These are phyloP conservation scores for Glareola pratincola DNA, from an alignment of 2,113 vertebrate genomes.

Conservation along the genomic window DNA sequence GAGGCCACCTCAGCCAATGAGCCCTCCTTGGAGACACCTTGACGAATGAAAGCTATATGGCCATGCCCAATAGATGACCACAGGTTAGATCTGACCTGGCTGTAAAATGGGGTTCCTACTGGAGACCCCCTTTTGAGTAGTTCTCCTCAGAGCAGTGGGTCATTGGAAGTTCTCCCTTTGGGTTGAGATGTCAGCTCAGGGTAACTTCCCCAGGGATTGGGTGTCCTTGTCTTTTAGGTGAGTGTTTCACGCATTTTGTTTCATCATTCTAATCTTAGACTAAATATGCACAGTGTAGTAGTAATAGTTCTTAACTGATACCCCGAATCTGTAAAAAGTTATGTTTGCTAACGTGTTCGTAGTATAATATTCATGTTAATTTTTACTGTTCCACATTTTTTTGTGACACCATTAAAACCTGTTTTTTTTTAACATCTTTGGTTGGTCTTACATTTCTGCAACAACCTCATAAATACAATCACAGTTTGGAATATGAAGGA, in stretches of 20 bases:
- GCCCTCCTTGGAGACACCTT: background rate
- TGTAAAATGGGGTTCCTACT: background rate
- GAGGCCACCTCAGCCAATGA: background rate
- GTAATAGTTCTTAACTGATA: background rate
- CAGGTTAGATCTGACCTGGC: background rate
- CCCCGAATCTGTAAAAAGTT: background rate
- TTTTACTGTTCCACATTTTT: background rate
- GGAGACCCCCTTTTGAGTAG: background rate
- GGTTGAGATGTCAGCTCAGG: background rate
- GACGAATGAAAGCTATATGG: background rate
- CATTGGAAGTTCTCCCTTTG: background rate
- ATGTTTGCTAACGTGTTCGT: background rate
- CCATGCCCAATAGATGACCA: background rate
- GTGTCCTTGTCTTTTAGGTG: background rate
- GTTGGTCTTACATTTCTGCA: background rate
- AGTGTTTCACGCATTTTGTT: background rate
- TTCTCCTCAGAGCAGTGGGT: background rate
- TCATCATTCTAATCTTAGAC: background rate
- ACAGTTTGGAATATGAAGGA: background rate
- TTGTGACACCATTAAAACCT: background rate
- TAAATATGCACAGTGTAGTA: background rate
- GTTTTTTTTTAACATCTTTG: background rate
- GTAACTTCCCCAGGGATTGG: background rate
- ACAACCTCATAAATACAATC: background rate
- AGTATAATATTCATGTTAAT: background rate